Conservation (phyloP, 1,140 invertebrate genomes). For the Anagrus nilaparvatae region DNA sequence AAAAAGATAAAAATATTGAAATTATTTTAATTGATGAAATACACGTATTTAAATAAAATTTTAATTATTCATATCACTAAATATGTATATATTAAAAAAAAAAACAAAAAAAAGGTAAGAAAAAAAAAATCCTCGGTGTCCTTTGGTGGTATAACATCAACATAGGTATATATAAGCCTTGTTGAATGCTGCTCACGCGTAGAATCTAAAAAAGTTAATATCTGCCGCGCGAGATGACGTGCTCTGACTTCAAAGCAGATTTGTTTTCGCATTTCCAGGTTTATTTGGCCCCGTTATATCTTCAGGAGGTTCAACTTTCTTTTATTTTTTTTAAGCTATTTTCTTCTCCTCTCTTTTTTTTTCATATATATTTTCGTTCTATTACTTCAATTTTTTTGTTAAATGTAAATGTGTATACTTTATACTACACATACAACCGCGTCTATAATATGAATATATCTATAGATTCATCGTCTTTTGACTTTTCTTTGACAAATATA, state of each 20-base stretch:
- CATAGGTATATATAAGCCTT: no score
- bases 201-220: constrained; percentile 38
- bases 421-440: no score
- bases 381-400: background rate
- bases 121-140: constrained; percentile 15
- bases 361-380: constrained; percentile 1
- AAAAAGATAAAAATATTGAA: no score
- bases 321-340: background rate
- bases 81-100: no score
- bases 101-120: no score
- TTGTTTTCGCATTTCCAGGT: constrained; percentile 33
- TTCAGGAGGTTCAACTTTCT: constrained; percentile 8
- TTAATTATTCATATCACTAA: no score
- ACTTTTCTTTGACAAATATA: background rate
- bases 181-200: constrained; percentile 26
- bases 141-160: no score
- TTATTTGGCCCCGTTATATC: constrained; percentile 26
- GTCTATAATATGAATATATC: no score
- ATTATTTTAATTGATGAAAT: no score
- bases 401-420: no score
- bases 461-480: background rate
- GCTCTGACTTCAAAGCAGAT: constrained; percentile 34
- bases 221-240: constrained; percentile 27
- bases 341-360: background rate
- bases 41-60: no score